A percentile compares a stretch with the other conserved stretches of the same genome.
Conservation (phyloP, 2,113 vertebrate genomes). For the Notechis scutatus region DNA sequence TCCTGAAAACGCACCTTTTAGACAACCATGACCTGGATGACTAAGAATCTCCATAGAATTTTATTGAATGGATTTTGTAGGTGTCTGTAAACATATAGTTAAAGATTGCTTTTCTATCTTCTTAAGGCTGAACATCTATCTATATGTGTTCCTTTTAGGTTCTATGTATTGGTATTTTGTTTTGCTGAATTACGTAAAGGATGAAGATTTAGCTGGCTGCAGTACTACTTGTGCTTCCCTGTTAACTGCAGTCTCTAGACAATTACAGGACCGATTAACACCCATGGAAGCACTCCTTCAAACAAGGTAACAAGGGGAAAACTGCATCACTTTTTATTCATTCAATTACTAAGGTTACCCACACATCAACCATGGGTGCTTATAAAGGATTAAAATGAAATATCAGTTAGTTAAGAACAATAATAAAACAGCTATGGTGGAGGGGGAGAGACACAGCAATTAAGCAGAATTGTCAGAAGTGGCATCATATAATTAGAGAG, state of each 20-base stretch:
- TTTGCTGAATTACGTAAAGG: conserved; percentile 96
- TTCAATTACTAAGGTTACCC: background rate
- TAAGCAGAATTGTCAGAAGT: background rate
- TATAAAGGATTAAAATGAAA: background rate
- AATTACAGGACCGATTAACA: conserved; percentile 93
- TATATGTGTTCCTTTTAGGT: conserved; percentile 66
- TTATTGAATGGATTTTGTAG: background rate
- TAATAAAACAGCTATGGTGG: background rate
- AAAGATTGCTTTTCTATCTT: background rate
- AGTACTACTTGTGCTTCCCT: conserved; percentile 91
- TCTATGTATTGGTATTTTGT: conserved; percentile 99
- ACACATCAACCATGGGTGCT: background rate
- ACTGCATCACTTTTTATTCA: background rate
- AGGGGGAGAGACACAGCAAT: background rate
- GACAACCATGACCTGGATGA: no score
- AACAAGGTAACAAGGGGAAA: conserved; percentile 78
- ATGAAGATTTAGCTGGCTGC: conserved; percentile 93
- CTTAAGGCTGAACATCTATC: background rate
- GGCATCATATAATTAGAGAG: background rate
- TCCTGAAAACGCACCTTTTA: no score
- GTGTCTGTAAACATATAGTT: background rate
- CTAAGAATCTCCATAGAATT: background rate
- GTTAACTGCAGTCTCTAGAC: conserved; percentile 89
- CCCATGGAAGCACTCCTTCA: conserved; percentile 95
- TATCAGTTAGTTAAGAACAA: background rate